Evolutionary conservation across 2,797 vertebrate species (phyloP).

Genomic region (Falco columbarius): DNA sequence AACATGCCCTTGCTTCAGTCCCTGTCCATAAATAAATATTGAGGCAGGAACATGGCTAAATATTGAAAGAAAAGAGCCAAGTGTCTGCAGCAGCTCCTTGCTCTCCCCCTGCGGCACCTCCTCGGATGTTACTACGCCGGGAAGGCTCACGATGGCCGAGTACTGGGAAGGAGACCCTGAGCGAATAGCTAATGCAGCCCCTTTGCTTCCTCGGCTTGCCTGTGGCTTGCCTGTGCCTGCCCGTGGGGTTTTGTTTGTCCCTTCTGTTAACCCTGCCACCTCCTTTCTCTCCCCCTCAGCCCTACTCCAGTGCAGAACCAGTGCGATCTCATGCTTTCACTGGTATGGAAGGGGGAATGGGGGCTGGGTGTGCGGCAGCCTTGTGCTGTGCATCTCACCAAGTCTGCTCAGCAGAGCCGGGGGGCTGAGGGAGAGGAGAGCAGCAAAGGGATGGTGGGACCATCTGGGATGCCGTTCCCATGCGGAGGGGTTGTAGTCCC

Average conservation of each 20-base stretch:
- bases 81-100: background rate
- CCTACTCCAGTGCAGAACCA: background rate
- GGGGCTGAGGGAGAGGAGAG: background rate
- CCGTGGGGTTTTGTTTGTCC: background rate
- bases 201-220: background rate
- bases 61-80: background rate
- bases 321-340: background rate
- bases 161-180: background rate
- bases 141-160: background rate
- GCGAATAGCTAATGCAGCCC: background rate
- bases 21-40: conserved; percentile 36
- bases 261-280: rapidly evolving
- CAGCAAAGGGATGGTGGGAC: background rate
- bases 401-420: background rate
- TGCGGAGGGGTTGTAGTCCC: background rate
- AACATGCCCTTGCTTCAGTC: conserved; percentile 37
- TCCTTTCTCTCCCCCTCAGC: background rate
- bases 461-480: background rate
- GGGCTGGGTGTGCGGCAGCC: background rate
- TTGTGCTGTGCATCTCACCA: background rate
- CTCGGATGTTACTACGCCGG: background rate
- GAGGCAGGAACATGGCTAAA: background rate
- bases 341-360: background rate
- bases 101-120: background rate
- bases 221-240: rapidly evolving